phyloP scores from a whole-genome alignment of 2,797 vertebrate genomes.

The Champsocephalus gunnari region DNA sequence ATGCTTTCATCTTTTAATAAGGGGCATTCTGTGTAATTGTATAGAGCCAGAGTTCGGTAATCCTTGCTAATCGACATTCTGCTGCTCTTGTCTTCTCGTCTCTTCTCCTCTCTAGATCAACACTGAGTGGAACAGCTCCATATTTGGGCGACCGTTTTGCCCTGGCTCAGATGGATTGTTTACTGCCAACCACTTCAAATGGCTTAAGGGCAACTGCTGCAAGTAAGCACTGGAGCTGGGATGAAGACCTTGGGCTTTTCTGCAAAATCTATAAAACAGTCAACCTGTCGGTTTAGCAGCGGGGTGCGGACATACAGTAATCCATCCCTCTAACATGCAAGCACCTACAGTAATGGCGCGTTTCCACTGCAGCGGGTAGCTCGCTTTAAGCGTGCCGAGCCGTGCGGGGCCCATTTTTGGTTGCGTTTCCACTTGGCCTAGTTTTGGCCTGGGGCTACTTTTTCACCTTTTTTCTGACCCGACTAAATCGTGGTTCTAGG shows the following conservation, averaged over 20 bases:
- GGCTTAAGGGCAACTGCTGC: conserved; percentile 51
- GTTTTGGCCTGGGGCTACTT: too few relatives aligned
- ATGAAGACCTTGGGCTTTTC: conserved; percentile 8
- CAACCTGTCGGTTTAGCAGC: conserved; percentile 7
- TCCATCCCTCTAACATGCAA: background rate
- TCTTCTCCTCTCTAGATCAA: conserved; percentile 34
- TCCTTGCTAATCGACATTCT: conserved; percentile 29
- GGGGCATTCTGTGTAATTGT: conserved; percentile 40
- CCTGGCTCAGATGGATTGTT: conserved; percentile 55
- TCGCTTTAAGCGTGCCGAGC: too few relatives aligned
- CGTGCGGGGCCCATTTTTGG: too few relatives aligned
- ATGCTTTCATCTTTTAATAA: conserved; percentile 9
- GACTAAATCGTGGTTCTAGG: too few relatives aligned
- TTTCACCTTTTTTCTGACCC: too few relatives aligned
- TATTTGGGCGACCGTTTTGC: conserved; percentile 70
- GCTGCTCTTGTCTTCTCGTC: background rate
- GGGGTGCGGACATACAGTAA: background rate
- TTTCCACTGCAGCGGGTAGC: too few relatives aligned
- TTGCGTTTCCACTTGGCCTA: too few relatives aligned
- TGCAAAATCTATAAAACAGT: conserved; percentile 23
- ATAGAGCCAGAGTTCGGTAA: conserved; percentile 24
- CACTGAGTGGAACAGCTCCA: conserved; percentile 67
- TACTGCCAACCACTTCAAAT: conserved; percentile 65
- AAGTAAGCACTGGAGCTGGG: conserved; percentile 7
- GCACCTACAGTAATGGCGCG: background rate